These are phyloP conservation scores for Mesocricetus auratus DNA, from an alignment of 2,113 vertebrate species.

Conservation along the genomic window DNA sequence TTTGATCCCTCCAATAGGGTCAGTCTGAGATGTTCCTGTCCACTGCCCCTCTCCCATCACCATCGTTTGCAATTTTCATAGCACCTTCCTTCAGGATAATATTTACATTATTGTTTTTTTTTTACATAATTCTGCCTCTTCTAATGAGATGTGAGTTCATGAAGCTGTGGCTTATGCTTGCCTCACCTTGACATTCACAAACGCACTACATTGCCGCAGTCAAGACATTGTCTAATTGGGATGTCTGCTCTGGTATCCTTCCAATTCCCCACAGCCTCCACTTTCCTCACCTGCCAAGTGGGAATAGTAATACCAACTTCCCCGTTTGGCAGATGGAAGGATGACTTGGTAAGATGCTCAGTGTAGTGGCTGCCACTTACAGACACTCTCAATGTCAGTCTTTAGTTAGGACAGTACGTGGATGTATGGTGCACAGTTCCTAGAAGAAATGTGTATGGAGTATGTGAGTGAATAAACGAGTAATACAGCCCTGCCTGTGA, in stretches of 20 bases:
- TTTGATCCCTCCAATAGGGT: neutral
- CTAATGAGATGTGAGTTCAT: neutral
- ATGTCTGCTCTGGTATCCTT: neutral
- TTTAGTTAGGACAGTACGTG: neutral
- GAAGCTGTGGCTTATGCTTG: neutral
- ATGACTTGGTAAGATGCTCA: neutral
- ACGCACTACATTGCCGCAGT: accelerated
- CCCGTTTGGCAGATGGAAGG: neutral
- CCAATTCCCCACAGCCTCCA: neutral
- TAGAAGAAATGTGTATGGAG: neutral
- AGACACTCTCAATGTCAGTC: neutral
- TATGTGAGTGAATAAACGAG: neutral
- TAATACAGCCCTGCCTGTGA: neutral
- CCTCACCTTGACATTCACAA: neutral
- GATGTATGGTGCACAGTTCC: neutral
- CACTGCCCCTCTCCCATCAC: neutral
- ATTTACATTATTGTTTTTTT: neutral
- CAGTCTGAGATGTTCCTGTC: neutral
- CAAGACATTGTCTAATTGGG: neutral
- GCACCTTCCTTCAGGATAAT: neutral
- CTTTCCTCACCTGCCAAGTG: neutral
- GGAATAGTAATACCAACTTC: neutral
- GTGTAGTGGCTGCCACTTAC: neutral
- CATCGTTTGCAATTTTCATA: neutral
- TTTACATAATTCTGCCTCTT: neutral